Evolutionary conservation across 2,797 vertebrate genomes (phyloP), one percentile per base, ranked within the genome.

Genomic region (Pyrocephalus nanus): DNA sequence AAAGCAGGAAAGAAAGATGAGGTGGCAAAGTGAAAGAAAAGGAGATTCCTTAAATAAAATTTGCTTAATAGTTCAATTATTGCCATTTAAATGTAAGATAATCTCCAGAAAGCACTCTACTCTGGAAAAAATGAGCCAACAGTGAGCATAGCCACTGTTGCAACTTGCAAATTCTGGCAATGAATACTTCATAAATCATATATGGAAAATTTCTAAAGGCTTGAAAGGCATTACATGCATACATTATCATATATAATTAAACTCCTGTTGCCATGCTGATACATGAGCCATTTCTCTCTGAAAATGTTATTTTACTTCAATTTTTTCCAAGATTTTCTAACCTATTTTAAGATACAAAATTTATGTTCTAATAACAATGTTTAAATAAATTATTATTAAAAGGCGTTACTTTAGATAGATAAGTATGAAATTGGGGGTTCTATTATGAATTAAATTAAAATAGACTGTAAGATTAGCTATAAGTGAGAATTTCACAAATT

Each of bases 101-200:
- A 82, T 36, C 47, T 82, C 62, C 77, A 71, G 58, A 93, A 73
- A 67, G 21, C 10, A 54, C 23, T 80, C 42, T 74, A 9, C 20
- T 47, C 57, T 85, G 27, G 45, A 48, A 69, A 69, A 76, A 60
- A 40, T 47, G 34, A 73, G 23, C 30, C 45, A 83, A 50, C 8
- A 81, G 29, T 80, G 64, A 84, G 30, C 7, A 32, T 3, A 86
- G 18, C 9, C 71, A 84, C 23, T 51, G 29, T 40, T 66, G 34
- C 72, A 94, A 66, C 61, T 57, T 66, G 51, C 69, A 80, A n/a
- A 92, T 91, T 76, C 34, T 70, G 22, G 32, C 17, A 84, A 89
- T 58, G 83, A 50, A 66, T 73, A 75, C 82, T 81, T 88, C n/a
- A 88, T 83, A 91, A 78, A 90, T 76, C 61, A 91, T 22, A 25